phyloP scores from a whole-genome alignment of 1,140 invertebrate genomes.

The Brachionus angularis region DNA sequence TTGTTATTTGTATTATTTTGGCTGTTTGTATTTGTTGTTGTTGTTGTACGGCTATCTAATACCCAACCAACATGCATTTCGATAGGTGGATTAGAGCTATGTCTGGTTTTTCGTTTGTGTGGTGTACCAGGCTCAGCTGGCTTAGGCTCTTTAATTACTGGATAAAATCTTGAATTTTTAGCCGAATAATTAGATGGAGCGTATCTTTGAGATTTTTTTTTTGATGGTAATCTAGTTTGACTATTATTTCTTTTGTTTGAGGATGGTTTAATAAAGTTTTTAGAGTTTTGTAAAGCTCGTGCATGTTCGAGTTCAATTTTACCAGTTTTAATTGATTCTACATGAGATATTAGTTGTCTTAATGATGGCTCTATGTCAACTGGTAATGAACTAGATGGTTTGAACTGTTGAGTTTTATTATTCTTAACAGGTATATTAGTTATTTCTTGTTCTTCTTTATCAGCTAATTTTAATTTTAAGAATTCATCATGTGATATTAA shows the following conservation, averaged over 20 bases:
- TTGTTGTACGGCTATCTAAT: constrained; percentile 68
- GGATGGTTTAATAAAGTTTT: too few species aligned
- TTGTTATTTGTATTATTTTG: constrained; percentile 67
- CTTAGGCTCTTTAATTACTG: constrained; percentile 70
- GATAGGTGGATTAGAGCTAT: constrained; percentile 84
- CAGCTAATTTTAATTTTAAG: constrained; percentile 64
- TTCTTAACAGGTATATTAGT: neutral
- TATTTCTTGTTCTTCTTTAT: neutral
- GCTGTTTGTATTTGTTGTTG: constrained; percentile 63
- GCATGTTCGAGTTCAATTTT: neutral
- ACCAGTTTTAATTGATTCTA: constrained; percentile 46
- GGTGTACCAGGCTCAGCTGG: constrained; percentile 50
- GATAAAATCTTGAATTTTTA: constrained; percentile 71
- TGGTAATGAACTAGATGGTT: neutral
- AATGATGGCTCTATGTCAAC: constrained; percentile 42
- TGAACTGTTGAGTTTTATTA: too few species aligned
- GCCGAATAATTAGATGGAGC: neutral
- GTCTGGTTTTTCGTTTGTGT: constrained; percentile 72
- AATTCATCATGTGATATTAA: constrained; percentile 82
- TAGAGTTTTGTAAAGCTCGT: constrained; percentile 7
- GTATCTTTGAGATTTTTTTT: neutral
- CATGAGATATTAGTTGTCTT: constrained; percentile 46
- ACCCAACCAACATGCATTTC: constrained; percentile 97
- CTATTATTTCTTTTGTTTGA: too few species aligned
- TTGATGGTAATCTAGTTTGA: too few species aligned